Evolutionary conservation across 1,140 invertebrate genomes (phyloP), one percentile per base, ranked within the genome.

Genomic region (Choristoneura fumiferana): DNA sequence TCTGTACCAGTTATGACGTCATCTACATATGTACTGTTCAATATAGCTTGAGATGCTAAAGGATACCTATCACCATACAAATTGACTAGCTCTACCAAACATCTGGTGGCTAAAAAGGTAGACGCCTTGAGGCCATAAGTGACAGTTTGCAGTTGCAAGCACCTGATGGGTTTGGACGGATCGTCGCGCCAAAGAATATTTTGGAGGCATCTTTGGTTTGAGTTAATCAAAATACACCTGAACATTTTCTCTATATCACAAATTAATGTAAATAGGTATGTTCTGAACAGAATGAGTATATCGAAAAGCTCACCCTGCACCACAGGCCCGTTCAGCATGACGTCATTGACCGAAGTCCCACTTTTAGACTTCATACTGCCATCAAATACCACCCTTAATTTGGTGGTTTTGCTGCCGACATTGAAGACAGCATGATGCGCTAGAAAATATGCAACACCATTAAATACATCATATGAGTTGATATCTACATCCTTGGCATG

Each of bases 301-400:
- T 39, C 17, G 22, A 62, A 39, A 14, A 70, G 10, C 15, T 72
- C 62, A 17, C 45, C 43, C 54, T 73, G 68, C 6, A 73, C 17
- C 22, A 59, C 61, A 52, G 36, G 54, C n/a, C 38, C 67, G 4
- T 58, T 64, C 29, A 57, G 52, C 29, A 78, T 17, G 0, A 65
- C 40, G 34, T 80, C 71, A 59, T 83, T 86, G 6, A 86, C 39
- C 0, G 69, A 74, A 8, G 54, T 14, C 4, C 69, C 71, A 5
- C 37, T 55, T 8, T 45, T 54, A 3, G 67, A 68, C 40, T 66
- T 37, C 36, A 37, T 37, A 4, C 4, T 34, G 4, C 4, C 4
- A 34, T 4, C 8, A 9, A 37, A 9, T 4, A 37, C 36, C 8
- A 37, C 36, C 1, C 36, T 10, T 12, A n/a, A 12, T 4, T 37